Percentiles rank a stretch among this genome's conserved stretches.
These are phyloP conservation scores for Chitala chitala DNA, from an alignment of 2,113 vertebrate genomes.

Conservation along the genomic window DNA sequence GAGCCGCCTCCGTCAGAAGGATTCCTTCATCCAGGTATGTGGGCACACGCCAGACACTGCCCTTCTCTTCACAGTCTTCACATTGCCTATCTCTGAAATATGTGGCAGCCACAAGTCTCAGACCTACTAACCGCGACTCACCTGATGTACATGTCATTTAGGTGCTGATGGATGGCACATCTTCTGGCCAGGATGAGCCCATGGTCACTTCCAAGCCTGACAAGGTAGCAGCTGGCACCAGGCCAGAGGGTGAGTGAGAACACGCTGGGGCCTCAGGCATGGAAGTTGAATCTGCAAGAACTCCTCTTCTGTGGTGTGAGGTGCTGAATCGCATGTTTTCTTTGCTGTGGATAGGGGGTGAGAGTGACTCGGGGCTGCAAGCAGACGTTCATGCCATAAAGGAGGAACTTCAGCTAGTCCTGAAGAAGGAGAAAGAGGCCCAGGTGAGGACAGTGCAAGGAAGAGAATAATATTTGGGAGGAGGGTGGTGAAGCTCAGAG, in stretches of 20 bases:
- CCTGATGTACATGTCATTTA: not conserved
- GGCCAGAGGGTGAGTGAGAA: conserved; percentile 18
- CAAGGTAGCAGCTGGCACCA: not conserved
- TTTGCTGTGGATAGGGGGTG: conserved; percentile 5
- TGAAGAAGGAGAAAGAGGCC: conserved; percentile 73
- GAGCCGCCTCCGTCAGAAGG: conserved; percentile 40
- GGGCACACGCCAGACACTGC: not conserved
- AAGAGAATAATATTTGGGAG: too few species aligned
- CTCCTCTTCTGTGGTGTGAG: not conserved
- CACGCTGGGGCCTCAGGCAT: not conserved
- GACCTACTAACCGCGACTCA: not conserved
- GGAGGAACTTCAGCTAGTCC: conserved; percentile 75
- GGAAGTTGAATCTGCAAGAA: not conserved
- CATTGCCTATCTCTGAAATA: conserved; percentile 29
- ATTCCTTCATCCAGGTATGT: conserved; percentile 56
- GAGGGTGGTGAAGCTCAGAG: not conserved
- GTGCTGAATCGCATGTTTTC: not conserved
- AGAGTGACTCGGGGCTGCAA: conserved; percentile 49
- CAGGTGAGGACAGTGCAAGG: conserved; percentile 54
- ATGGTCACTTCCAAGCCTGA: conserved; percentile 25
- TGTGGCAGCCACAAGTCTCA: not conserved
- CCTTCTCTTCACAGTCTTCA: not conserved
- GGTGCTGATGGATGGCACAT: conserved; percentile 27
- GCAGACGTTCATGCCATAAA: conserved; percentile 62
- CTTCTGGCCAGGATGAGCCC: conserved; percentile 20